Conservation (phyloP, 2,113 vertebrate species). For the Apistogramma diplotaenia region DNA sequence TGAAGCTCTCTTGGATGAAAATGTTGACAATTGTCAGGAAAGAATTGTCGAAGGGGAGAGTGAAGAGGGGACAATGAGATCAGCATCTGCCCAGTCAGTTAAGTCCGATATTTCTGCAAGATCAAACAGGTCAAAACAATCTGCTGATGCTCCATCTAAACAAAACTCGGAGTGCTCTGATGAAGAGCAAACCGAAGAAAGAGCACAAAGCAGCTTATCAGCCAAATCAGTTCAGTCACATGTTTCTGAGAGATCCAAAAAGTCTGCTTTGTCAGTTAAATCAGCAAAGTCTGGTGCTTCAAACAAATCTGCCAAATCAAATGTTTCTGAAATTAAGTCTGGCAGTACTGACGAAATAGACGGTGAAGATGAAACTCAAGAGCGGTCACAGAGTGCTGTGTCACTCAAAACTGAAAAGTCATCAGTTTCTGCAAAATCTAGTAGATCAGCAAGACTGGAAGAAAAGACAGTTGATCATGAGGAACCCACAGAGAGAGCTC, state of each 20-base stretch:
- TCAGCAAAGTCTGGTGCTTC: slow-evolving; percentile 29
- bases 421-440: slow-evolving; percentile 35
- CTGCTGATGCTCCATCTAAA: background rate
- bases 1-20: background rate
- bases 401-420: slow-evolving; percentile 42
- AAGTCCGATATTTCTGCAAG: slow-evolving; percentile 11
- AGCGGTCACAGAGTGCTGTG: slow-evolving; percentile 36
- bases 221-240: slow-evolving; percentile 39
- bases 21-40: background rate
- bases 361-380: slow-evolving; percentile 1
- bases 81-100: slow-evolving; percentile 34
- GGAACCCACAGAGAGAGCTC: background rate
- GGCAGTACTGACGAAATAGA: background rate
- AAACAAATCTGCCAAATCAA: slow-evolving; percentile 22
- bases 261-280: slow-evolving; percentile 14
- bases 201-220: slow-evolving; percentile 31
- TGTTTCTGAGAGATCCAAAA: slow-evolving; percentile 30
- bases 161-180: background rate
- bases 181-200: slow-evolving; percentile 6
- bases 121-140: slow-evolving; percentile 21
- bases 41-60: background rate
- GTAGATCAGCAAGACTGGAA: slow-evolving; percentile 15
- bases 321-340: background rate
- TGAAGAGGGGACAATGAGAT: slow-evolving; percentile 1
- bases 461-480: background rate